These are phyloP conservation scores for Cryptophagus acutangulus DNA, from an alignment of 2,888 invertebrate species.

Conservation along the genomic window DNA sequence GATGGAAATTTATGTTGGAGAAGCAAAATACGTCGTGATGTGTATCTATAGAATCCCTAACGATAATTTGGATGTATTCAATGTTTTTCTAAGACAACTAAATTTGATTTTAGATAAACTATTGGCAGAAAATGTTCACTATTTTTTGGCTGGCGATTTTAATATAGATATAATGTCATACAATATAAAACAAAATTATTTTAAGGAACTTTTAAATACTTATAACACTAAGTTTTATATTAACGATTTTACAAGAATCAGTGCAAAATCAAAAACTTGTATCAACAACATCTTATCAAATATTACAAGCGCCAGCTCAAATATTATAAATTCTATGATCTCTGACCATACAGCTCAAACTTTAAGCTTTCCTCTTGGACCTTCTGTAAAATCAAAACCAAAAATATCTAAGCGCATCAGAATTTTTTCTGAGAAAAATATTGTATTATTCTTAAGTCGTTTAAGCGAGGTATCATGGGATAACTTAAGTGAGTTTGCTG, in stretches of 20 bases:
- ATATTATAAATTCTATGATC: background rate
- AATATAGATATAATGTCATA: background rate
- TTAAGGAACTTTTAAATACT: background rate
- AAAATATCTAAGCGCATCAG: background rate
- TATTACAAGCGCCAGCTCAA: background rate
- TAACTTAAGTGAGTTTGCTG: background rate
- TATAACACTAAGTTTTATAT: background rate
- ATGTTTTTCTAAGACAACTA: background rate
- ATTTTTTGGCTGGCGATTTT: background rate
- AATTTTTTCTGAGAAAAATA: slow-evolving; percentile 1
- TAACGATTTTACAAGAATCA: background rate
- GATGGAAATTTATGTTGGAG: background rate
- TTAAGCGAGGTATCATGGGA: slow-evolving; percentile 1
- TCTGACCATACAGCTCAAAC: slow-evolving; percentile 5
- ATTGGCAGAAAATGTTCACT: background rate
- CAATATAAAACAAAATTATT: background rate
- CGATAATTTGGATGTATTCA: background rate
- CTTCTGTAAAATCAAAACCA: background rate
- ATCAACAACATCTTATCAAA: slow-evolving; percentile 2
- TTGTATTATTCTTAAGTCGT: background rate
- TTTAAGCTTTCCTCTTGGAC: background rate
- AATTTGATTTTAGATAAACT: slow-evolving; percentile 1
- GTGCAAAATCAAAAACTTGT: background rate
- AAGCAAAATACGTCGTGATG: background rate
- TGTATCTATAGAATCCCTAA: background rate